Evolutionary conservation across 2,113 vertebrate species (phyloP).

Genomic region (Sceloporus tristichus): DNA sequence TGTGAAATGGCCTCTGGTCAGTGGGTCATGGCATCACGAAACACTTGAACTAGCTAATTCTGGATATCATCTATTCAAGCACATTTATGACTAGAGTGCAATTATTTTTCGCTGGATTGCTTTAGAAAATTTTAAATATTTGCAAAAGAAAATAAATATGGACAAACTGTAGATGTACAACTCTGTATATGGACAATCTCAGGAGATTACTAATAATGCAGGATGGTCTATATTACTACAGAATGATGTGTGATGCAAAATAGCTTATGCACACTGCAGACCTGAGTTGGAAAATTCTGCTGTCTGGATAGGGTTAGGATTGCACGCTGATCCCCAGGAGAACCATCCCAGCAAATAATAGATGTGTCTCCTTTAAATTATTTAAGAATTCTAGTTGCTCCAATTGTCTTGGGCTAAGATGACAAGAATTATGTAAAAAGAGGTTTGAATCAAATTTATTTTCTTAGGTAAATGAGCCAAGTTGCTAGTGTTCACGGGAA

Average conservation of each 20-base stretch:
- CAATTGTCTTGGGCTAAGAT: background rate
- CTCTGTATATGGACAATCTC: background rate
- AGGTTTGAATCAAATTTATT: constrained; percentile 29
- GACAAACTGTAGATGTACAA: background rate
- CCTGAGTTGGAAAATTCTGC: background rate
- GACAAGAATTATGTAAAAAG: background rate
- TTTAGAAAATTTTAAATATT: no score
- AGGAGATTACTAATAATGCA: background rate
- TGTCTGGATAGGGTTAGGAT: no score
- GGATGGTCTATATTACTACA: background rate
- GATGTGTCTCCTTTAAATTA: constrained; percentile 1
- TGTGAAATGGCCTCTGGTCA: background rate
- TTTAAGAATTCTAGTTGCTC: background rate
- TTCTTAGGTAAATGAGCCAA: constrained; percentile 5
- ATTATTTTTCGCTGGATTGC: no score
- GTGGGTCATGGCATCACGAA: background rate
- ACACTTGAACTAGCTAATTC: background rate
- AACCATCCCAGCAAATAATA: background rate
- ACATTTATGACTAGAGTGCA: no score
- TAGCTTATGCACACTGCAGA: background rate
- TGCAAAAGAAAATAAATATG: background rate
- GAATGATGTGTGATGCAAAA: background rate
- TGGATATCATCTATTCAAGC: background rate
- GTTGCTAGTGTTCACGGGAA: background rate
- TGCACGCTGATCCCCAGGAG: background rate